Evolutionary conservation across 2,888 invertebrate species (phyloP).

Genomic region (Belgica antarctica): DNA sequence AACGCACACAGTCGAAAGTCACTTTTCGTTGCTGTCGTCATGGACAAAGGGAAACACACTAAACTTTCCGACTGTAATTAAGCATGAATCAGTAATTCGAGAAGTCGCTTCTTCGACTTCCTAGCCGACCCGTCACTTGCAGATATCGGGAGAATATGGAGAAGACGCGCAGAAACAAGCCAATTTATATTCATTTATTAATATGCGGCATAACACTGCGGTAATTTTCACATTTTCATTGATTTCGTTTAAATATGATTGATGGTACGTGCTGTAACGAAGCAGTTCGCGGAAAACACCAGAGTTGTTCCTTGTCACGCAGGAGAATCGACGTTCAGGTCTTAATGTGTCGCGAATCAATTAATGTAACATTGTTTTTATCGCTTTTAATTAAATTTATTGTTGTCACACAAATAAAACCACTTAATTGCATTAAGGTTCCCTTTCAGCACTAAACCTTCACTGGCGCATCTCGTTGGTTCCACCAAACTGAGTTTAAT

Average conservation of each 20-base stretch:
- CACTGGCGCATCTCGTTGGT: not conserved
- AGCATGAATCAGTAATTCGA: slow-evolving; percentile 12
- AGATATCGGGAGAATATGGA: not conserved
- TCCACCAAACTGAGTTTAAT: not conserved
- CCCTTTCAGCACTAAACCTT: slow-evolving; percentile 1
- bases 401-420: slow-evolving; percentile 25
- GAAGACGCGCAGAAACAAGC: not conserved
- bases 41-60: not conserved
- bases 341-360: slow-evolving; percentile 30
- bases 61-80: slow-evolving; percentile 8
- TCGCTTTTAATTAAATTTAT: slow-evolving; percentile 26
- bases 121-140: not conserved
- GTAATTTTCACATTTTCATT: slow-evolving; percentile 28
- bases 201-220: slow-evolving; percentile 27
- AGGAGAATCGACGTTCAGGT: slow-evolving; percentile 7
- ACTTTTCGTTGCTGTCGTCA: too few species aligned
- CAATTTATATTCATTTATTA: slow-evolving; percentile 33
- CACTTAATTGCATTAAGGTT: slow-evolving; percentile 38
- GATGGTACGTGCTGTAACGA: slow-evolving; percentile 26
- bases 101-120: not conserved
- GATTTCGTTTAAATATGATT: slow-evolving; percentile 31
- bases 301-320: not conserved
- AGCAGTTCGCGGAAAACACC: not conserved
- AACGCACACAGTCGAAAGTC: too few species aligned
- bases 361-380: slow-evolving; percentile 30